Percentiles rank a stretch among this genome's conserved stretches.
These are phyloP conservation scores for Montifringilla adamsi DNA, from an alignment of 2,113 vertebrate genomes.

Conservation along the genomic window DNA sequence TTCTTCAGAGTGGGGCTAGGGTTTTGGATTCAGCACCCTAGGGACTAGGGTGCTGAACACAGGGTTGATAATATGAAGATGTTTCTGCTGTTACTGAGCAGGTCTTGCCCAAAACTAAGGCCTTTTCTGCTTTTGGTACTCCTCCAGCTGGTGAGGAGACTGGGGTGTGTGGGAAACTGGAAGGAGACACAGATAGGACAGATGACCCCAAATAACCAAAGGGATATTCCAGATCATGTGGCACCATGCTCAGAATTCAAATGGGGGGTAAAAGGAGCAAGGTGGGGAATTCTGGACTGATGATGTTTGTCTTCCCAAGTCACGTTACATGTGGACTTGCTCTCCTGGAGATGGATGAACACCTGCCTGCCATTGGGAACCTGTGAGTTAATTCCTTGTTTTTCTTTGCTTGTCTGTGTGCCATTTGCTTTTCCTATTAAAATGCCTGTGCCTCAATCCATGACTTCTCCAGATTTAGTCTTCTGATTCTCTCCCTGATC, in stretches of 20 bases:
- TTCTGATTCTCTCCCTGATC: accelerated
- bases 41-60: background rate
- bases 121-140: background rate
- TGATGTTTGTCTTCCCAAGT: background rate
- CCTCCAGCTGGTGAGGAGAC: background rate
- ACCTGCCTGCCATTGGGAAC: background rate
- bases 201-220: background rate
- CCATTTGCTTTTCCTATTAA: background rate
- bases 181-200: background rate
- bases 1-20: background rate
- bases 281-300: background rate
- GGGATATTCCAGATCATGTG: background rate
- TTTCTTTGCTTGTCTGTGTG: background rate
- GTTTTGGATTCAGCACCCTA: background rate
- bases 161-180: background rate
- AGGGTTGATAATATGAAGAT: background rate
- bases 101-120: background rate
- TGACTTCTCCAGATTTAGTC: background rate
- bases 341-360: background rate
- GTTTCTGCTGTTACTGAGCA: background rate
- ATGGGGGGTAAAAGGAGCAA: background rate
- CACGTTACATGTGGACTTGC: accelerated
- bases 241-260: background rate
- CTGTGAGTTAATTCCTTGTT: background rate
- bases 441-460: background rate